phyloP scores from a whole-genome alignment of 2,113 vertebrate genomes.

The Clarias gariepinus region DNA sequence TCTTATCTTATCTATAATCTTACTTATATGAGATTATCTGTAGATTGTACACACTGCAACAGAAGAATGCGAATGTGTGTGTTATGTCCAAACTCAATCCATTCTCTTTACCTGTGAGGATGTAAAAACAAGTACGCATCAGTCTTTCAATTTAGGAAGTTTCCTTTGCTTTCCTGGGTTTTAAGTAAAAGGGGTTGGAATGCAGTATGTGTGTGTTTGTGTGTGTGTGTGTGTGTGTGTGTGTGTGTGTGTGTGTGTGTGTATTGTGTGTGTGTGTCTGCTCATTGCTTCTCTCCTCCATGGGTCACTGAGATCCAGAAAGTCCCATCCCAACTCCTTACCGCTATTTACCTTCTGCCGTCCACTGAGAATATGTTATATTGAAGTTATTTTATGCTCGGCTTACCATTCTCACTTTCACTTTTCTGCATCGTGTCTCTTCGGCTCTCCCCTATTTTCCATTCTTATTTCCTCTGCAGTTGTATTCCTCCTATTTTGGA shows the following conservation, averaged over 20 bases:
- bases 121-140: slow-evolving; percentile 58
- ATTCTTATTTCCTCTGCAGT: slow-evolving; percentile 52
- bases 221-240: background rate
- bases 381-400: slow-evolving; percentile 78
- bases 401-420: slow-evolving; percentile 73
- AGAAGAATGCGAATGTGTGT: background rate
- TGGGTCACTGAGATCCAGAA: slow-evolving; percentile 71
- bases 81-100: background rate
- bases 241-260: too few species aligned
- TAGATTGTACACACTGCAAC: background rate
- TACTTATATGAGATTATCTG: background rate
- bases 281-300: slow-evolving; percentile 54
- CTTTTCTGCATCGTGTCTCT: slow-evolving; percentile 76
- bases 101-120: background rate
- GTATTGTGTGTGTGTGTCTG: slow-evolving; percentile 4
- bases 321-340: slow-evolving; percentile 51
- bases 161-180: slow-evolving; percentile 69
- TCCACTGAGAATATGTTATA: slow-evolving; percentile 72
- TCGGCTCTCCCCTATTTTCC: slow-evolving; percentile 42
- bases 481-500: slow-evolving; percentile 65
- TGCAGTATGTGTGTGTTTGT: slow-evolving; percentile 49
- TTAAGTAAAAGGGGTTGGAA: slow-evolving; percentile 78
- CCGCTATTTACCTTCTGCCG: slow-evolving; percentile 72
- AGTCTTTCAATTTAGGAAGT: slow-evolving; percentile 45
- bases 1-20: background rate